Evolutionary conservation across 2,113 vertebrate species (phyloP).

Genomic region (Sylvietta virens): DNA sequence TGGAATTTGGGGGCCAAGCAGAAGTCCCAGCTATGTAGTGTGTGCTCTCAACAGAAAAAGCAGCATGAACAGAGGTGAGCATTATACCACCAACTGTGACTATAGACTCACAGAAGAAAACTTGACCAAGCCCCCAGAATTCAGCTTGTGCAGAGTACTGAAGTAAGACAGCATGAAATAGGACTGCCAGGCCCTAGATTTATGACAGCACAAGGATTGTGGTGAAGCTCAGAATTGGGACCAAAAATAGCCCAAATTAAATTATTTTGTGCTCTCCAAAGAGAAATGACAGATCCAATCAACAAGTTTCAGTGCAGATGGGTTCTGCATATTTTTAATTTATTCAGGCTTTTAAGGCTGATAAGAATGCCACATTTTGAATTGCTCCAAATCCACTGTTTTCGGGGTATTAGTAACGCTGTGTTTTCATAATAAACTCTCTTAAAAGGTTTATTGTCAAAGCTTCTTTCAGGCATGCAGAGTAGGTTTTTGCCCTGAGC

Average conservation of each 20-base stretch:
- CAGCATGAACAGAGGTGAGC: not conserved
- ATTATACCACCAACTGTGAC: not conserved
- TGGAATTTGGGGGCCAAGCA: not conserved
- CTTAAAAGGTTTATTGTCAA: slow-evolving; percentile 38
- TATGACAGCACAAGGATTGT: not conserved
- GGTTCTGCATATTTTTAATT: slow-evolving; percentile 40
- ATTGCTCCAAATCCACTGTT: slow-evolving; percentile 32
- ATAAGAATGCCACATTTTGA: not conserved
- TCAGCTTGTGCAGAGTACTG: not conserved
- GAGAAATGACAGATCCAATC: not conserved
- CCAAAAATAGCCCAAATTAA: not conserved
- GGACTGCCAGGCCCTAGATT: not conserved
- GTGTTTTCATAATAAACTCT: slow-evolving; percentile 36
- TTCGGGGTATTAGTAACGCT: not conserved
- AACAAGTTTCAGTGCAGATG: slow-evolving; percentile 40
- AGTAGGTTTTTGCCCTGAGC: slow-evolving; percentile 25
- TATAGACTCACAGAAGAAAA: not conserved
- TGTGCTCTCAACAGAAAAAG: not conserved
- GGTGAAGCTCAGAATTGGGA: not conserved
- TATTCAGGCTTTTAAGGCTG: slow-evolving; percentile 6
- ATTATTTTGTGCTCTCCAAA: not conserved
- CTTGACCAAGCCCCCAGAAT: not conserved
- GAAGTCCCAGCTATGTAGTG: not conserved
- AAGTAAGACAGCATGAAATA: not conserved
- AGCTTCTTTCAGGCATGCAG: slow-evolving; percentile 33